Percentiles rank a stretch among this genome's conserved stretches.
Evolutionary conservation across 2,113 vertebrate genomes (phyloP).

Genomic region (Scytalopus superciliaris): DNA sequence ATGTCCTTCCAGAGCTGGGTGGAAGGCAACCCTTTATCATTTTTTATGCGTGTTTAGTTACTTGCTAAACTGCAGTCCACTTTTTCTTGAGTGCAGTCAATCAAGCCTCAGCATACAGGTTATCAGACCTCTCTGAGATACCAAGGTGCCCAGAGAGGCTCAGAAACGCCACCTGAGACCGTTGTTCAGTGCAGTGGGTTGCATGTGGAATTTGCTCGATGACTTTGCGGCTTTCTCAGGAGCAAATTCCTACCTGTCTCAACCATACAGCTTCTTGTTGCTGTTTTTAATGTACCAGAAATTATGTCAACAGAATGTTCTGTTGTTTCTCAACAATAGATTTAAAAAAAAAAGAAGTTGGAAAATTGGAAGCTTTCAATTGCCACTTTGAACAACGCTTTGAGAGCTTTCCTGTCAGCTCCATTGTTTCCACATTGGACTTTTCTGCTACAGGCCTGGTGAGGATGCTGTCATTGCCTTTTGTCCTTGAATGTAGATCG

Average conservation of each 20-base stretch:
- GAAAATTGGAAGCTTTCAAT: conserved; percentile 3
- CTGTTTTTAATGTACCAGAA: not conserved
- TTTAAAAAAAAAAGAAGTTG: not conserved
- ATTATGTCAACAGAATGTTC: not conserved
- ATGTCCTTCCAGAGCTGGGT: not conserved
- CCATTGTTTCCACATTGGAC: not conserved
- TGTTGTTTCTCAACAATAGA: not conserved
- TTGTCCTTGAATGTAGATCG: not conserved
- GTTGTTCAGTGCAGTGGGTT: not conserved
- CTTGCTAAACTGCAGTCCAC: not conserved
- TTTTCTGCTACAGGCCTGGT: not conserved
- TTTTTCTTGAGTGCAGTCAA: not conserved
- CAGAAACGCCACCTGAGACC: not conserved
- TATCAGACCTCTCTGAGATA: not conserved
- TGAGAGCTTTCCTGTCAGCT: not conserved
- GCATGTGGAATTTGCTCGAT: not conserved
- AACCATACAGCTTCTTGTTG: not conserved
- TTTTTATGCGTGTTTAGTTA: not conserved
- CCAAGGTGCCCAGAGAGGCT: not conserved
- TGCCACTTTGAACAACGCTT: not conserved
- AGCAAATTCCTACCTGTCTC: not conserved
- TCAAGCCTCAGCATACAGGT: not conserved
- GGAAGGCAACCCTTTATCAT: not conserved
- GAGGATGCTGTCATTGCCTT: not conserved
- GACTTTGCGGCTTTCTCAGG: not conserved